Conservation (phyloP, 2,888 invertebrate species). For the Poecilus cupreus region DNA sequence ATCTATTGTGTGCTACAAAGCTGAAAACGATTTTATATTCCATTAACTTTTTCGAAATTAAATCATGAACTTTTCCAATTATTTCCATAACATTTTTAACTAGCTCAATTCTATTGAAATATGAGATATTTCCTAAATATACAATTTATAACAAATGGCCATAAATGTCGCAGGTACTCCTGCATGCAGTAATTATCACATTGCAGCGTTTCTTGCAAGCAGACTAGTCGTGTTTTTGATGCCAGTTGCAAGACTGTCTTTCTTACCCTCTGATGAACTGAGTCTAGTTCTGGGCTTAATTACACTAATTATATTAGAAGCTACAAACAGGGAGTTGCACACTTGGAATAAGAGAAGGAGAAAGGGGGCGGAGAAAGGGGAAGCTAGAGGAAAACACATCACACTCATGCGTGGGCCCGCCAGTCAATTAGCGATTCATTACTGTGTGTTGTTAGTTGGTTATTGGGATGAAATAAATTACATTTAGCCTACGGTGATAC, state of each 20-base stretch:
- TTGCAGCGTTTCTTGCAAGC: neutral
- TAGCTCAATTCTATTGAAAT: too few relatives aligned
- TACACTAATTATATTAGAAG: constrained; percentile 32
- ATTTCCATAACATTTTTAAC: too few relatives aligned
- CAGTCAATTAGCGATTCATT: constrained; percentile 41
- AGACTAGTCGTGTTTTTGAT: constrained; percentile 9
- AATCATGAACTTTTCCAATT: too few relatives aligned
- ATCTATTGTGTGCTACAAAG: too few relatives aligned
- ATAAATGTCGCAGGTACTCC: neutral
- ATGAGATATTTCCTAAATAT: too few relatives aligned
- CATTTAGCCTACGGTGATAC: constrained; percentile 3
- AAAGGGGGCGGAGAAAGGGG: neutral
- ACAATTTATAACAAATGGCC: neutral
- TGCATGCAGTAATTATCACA: neutral
- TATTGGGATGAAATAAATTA: constrained; percentile 42
- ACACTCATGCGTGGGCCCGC: neutral
- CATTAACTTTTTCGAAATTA: too few relatives aligned
- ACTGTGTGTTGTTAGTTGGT: constrained; percentile 24
- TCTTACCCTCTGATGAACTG: constrained; percentile 14
- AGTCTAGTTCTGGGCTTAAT: constrained; percentile 1
- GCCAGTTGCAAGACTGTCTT: neutral
- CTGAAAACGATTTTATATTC: too few relatives aligned
- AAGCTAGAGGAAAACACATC: too few relatives aligned
- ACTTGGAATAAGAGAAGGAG: neutral
- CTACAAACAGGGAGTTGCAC: neutral